Conservation (phyloP, 37 sponge, comb jelly and placozoan species). For the Beroe ovata region DNA sequence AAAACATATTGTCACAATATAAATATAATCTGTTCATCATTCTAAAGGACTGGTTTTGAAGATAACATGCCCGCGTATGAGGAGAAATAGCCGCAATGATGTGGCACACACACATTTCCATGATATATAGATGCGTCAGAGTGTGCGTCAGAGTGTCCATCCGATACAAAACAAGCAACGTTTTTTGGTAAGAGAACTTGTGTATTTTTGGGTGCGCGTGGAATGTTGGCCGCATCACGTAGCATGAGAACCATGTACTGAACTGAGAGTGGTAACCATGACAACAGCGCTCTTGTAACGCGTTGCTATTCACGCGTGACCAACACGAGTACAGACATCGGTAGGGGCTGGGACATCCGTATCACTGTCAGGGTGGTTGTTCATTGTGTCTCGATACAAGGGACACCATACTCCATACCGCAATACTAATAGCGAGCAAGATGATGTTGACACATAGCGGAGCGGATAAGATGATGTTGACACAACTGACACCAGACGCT, state of each 20-base stretch:
- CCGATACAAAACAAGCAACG: conserved; percentile 52
- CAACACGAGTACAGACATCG: background rate
- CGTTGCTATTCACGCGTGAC: background rate
- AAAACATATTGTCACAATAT: conserved; percentile 61
- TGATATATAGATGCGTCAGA: too few species aligned
- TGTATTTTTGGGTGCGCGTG: background rate
- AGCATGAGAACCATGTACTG: background rate
- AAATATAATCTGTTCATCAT: conserved; percentile 45
- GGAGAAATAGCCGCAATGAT: too few species aligned
- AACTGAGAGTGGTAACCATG: background rate
- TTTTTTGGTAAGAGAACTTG: conserved; percentile 45
- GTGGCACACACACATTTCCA: too few species aligned
- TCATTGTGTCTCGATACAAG: too few species aligned
- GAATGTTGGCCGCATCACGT: background rate
- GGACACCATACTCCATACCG: too few species aligned
- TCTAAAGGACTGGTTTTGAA: background rate
- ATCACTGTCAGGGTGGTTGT: conserved; percentile 10
- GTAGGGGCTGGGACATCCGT: background rate
- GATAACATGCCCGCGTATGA: too few species aligned
- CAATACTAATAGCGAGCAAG: background rate
- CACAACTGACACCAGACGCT: background rate
- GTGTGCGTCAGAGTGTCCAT: background rate
- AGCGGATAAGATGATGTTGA: background rate
- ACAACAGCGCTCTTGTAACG: background rate
- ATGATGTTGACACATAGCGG: background rate